Conservation (phyloP, 2,113 vertebrate genomes). For the Crotophaga sulcirostris region DNA sequence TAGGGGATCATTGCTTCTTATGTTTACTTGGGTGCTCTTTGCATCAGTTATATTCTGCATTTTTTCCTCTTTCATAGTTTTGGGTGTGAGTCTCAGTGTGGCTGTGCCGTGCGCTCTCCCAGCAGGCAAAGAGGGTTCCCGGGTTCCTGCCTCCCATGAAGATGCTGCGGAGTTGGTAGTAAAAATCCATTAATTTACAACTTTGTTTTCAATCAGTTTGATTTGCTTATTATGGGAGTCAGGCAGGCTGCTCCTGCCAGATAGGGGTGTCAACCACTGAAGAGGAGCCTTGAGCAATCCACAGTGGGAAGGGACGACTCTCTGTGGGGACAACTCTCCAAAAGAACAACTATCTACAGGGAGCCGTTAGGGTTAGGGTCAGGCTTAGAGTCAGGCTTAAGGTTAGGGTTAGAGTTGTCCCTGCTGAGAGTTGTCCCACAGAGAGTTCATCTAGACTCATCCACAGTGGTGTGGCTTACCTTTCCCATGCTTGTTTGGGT, state of each 20-base stretch:
- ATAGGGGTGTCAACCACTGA: fast-evolving
- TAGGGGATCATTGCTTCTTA: neutral
- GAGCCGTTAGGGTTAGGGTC: too few relatives aligned
- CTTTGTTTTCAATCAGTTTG: fast-evolving
- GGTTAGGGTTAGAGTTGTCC: too few relatives aligned
- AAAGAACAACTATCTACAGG: too few relatives aligned
- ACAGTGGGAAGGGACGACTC: neutral
- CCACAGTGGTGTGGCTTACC: neutral
- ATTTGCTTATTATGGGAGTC: fast-evolving
- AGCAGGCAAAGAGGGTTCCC: fast-evolving
- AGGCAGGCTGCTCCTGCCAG: neutral
- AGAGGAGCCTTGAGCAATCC: neutral
- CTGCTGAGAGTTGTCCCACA: too few relatives aligned
- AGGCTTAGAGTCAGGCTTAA: too few relatives aligned
- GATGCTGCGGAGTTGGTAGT: fast-evolving
- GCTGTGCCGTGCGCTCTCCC: fast-evolving
- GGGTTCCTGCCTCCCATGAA: fast-evolving
- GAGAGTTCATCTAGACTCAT: too few relatives aligned
- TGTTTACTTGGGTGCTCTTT: neutral
- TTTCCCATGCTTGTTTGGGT: neutral
- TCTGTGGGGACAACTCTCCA: too few relatives aligned
- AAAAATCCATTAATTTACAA: fast-evolving
- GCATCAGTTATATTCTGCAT: neutral
- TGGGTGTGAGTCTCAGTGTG: fast-evolving
- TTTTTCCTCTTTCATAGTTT: fast-evolving